These are phyloP conservation scores for Scolanthus callimorphus DNA, from an alignment of 92 coral and sea anemone species.

Conservation along the genomic window DNA sequence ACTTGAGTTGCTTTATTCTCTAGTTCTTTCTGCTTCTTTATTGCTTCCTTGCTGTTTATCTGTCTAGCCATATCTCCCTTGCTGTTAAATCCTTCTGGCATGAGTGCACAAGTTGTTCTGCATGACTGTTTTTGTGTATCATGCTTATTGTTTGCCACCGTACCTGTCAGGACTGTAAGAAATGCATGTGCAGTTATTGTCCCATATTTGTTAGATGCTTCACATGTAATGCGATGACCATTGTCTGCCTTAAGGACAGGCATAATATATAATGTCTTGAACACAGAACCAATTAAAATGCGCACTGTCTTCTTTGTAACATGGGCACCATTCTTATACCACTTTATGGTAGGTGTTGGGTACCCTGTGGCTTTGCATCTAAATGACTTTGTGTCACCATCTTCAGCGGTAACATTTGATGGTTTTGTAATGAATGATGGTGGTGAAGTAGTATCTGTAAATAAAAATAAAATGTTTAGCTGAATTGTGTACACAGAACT, in stretches of 20 bases:
- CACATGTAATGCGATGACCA: conserved; percentile 58
- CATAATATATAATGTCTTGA: conserved; percentile 19
- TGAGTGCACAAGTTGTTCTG: too few relatives aligned
- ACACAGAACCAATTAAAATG: neutral
- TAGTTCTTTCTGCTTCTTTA: too few relatives aligned
- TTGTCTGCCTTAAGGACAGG: conserved; percentile 36
- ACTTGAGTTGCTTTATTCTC: too few relatives aligned
- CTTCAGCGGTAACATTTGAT: conserved; percentile 23
- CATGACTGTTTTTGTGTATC: too few relatives aligned
- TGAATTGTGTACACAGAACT: too few relatives aligned
- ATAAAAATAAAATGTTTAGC: too few relatives aligned
- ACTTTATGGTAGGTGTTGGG: conserved; percentile 46
- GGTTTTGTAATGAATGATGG: conserved; percentile 49
- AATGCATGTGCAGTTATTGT: conserved; percentile 46
- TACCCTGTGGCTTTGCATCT: conserved; percentile 43
- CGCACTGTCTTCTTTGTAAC: conserved; percentile 1
- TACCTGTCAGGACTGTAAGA: conserved; percentile 44
- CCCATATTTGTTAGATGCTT: conserved; percentile 55
- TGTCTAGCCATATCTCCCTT: too few relatives aligned
- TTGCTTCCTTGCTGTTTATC: too few relatives aligned
- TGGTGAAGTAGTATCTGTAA: too few relatives aligned
- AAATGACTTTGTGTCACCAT: conserved; percentile 4
- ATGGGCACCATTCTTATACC: conserved; percentile 51
- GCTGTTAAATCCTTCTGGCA: neutral
- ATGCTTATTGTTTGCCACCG: neutral